Conservation (phyloP, 2,888 invertebrate genomes). For the Melanotus villosus region DNA sequence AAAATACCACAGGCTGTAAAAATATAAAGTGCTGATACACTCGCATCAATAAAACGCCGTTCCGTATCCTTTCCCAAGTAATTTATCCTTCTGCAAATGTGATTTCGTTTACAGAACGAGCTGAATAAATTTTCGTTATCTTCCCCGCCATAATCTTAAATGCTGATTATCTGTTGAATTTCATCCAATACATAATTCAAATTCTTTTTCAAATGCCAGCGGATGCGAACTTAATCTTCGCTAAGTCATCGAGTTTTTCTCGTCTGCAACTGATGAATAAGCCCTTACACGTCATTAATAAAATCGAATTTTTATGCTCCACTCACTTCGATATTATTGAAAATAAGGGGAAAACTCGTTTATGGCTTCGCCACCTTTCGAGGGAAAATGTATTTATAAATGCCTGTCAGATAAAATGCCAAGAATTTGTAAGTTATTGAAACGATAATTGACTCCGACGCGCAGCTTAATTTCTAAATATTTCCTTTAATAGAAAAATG, state of each 20-base stretch:
- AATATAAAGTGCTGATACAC: conserved; percentile 21
- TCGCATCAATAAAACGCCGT: conserved; percentile 13
- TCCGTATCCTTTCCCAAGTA: background rate
- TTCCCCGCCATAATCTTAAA: conserved; percentile 18
- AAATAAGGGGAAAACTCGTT: too few species aligned
- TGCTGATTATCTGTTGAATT: conserved; percentile 19
- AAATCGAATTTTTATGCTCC: background rate
- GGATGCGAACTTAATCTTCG: background rate
- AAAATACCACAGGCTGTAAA: conserved; percentile 9
- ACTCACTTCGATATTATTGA: too few species aligned
- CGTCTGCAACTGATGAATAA: background rate
- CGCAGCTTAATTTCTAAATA: too few species aligned
- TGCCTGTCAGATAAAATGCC: too few species aligned
- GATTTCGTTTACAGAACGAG: conserved; percentile 19
- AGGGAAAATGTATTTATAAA: too few species aligned
- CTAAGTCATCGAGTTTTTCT: background rate
- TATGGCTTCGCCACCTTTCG: too few species aligned
- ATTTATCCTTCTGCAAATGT: conserved; percentile 21
- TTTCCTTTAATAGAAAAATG: too few species aligned
- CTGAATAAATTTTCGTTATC: conserved; percentile 19
- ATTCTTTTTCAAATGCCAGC: background rate
- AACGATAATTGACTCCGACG: too few species aligned
- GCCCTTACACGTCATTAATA: background rate
- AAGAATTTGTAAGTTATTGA: too few species aligned
- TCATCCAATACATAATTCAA: conserved; percentile 20